Evolutionary conservation across 2,113 vertebrate genomes (phyloP).

Genomic region (Atlantisia rogersi): DNA sequence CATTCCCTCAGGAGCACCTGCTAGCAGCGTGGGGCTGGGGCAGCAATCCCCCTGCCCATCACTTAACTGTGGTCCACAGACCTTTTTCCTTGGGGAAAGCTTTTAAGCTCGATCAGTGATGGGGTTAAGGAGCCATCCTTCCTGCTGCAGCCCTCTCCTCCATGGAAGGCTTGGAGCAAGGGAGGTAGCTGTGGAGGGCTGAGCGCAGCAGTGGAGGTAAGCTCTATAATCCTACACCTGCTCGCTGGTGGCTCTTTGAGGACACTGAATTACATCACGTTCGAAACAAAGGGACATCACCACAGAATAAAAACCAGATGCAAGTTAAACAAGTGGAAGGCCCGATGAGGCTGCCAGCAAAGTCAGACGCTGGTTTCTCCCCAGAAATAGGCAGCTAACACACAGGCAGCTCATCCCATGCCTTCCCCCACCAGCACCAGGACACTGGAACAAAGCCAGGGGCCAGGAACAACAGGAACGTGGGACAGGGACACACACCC

Average conservation of each 20-base stretch:
- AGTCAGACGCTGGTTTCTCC: not conserved
- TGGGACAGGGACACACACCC: not conserved
- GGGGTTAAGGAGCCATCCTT: slow-evolving; percentile 13
- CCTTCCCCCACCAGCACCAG: not conserved
- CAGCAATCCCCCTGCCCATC: not conserved
- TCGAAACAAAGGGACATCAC: slow-evolving; percentile 6
- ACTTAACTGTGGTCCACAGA: slow-evolving; percentile 31
- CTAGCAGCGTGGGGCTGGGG: accelerated
- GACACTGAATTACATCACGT: not conserved
- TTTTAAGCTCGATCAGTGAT: slow-evolving; percentile 66
- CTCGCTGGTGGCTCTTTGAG: slow-evolving; percentile 25
- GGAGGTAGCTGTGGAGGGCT: not conserved
- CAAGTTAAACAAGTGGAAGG: slow-evolving; percentile 15
- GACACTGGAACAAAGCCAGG: accelerated
- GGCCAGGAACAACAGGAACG: not conserved
- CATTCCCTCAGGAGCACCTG: not conserved
- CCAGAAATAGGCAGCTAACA: not conserved
- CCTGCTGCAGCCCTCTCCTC: accelerated
- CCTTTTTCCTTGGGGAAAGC: slow-evolving; percentile 54
- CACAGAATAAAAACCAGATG: slow-evolving; percentile 26
- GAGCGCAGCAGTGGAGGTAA: not conserved
- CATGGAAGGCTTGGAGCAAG: accelerated
- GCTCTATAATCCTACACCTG: slow-evolving; percentile 15
- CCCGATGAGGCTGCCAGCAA: not conserved
- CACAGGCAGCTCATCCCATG: accelerated